Base-by-base conservation (phyloP, 2,888 invertebrate genomes). In the Escarpia spicata region DNA sequence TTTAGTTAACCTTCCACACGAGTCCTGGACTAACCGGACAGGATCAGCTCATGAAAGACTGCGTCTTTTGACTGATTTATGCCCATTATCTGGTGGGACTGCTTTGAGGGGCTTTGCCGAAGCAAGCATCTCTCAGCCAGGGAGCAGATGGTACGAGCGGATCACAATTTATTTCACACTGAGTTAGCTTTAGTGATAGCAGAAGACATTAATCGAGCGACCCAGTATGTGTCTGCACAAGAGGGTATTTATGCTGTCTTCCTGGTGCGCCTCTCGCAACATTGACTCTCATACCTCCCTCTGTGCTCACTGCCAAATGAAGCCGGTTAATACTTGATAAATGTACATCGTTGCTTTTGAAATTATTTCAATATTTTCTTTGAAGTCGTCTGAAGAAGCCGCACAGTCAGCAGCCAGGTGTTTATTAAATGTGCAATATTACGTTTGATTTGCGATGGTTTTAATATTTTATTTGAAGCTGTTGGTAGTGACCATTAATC, bases 131-230 rank as follows among this genome's bases (percentile, higher is more conserved):
- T 75, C 3, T 4, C 75, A n/a, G 75, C 4, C 19, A 26, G 26
- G 26, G 75, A 75, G 75, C 75, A 75, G 75, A 75, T 75, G 75
- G 75, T 26, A 26, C 19, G 26, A 75, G 75, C 75, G 15, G 75
- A 75, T 75, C 75, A 19, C 75, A 75, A 75, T 75, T 75, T 75
- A 75, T 75, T 75, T 75, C 75, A 75, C 75, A 75, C 75, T 75
- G 26, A 75, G 75, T 75, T 75, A 75, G 75, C 75, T 75, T 75
- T n/a, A 75, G 75, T 75, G 75, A 75, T 75, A 75, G 75, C 75
- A 75, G 75, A 75, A 75, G 75, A 75, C 75, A 75, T 75, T n/a
- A 75, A 75, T 75, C 75, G 19, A 26, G 19, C 3, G 75, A 75
- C 75, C 75, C 75, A n/a, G 6, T 37, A 75, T 6, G 75, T 75